Conservation (phyloP, 1,140 invertebrate species). For the Ostrea edulis region DNA sequence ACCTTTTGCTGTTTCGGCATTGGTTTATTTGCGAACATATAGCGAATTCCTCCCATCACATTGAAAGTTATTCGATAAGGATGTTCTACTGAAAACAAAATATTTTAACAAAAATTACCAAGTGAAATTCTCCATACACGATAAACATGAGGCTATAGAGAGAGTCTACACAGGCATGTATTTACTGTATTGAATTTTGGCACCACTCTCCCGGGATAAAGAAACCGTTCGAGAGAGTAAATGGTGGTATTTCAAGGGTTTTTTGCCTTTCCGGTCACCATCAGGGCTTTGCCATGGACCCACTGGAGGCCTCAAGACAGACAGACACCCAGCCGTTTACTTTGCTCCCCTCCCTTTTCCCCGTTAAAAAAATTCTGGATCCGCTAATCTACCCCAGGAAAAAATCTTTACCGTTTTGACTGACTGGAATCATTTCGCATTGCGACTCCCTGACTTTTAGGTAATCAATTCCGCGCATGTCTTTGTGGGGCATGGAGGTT, state of each 20-base stretch:
- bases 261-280: no score
- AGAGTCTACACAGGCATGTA: not conserved
- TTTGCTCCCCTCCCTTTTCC: no score
- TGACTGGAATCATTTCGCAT: constrained; percentile 8
- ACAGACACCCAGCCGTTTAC: no score
- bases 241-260: no score
- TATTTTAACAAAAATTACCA: not conserved
- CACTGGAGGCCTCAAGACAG: no score
- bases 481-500: constrained; percentile 46
- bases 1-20: not conserved
- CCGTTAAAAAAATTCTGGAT: no score
- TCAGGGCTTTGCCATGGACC: no score
- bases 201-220: not conserved
- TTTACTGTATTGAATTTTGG: not conserved
- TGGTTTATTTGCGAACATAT: not conserved
- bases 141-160: not conserved
- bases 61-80: constrained; percentile 26
- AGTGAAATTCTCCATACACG: not conserved
- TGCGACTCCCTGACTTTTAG: constrained; percentile 40
- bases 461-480: constrained; percentile 33
- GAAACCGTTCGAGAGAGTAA: no score
- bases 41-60: constrained; percentile 22
- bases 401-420: not conserved
- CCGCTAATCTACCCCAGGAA: not conserved
- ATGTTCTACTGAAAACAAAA: constrained; percentile 4